phyloP scores from a whole-genome alignment of 2,888 invertebrate species.

The Girardia tigrina region DNA sequence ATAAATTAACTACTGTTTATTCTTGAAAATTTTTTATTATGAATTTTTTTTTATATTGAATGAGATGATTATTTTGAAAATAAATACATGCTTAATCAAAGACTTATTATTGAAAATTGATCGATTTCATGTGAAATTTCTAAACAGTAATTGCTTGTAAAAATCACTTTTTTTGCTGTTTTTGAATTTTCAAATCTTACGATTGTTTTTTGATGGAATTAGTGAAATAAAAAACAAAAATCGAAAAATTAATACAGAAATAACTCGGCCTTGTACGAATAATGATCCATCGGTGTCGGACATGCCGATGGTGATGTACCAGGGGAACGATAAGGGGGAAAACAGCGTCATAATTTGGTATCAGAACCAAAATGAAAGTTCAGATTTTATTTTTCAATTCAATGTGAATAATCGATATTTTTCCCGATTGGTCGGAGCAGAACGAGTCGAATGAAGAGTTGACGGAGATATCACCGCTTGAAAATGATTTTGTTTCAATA shows the following conservation, averaged over 20 bases:
- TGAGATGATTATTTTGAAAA: too few relatives aligned
- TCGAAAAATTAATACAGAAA: background rate
- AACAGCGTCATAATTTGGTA: background rate
- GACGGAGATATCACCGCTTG: background rate
- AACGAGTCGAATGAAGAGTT: background rate
- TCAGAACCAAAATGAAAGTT: background rate
- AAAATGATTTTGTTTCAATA: background rate
- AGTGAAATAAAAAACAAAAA: too few relatives aligned
- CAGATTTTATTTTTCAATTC: background rate
- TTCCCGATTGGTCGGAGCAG: background rate
- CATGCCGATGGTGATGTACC: background rate
- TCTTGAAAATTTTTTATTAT: too few relatives aligned
- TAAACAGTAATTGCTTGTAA: too few relatives aligned
- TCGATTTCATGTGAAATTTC: too few relatives aligned
- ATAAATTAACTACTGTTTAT: too few relatives aligned
- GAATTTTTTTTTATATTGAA: too few relatives aligned
- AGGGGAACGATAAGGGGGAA: background rate
- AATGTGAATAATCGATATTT: slow-evolving; percentile 11
- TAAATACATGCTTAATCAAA: too few relatives aligned
- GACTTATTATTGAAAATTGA: too few relatives aligned
- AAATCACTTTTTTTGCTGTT: too few relatives aligned
- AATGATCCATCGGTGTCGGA: slow-evolving; percentile 12
- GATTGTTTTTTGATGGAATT: too few relatives aligned
- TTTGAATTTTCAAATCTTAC: too few relatives aligned
- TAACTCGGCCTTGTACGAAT: background rate